Evolutionary conservation across 2,797 vertebrate genomes (phyloP).

Genomic region (Mus caroli): DNA sequence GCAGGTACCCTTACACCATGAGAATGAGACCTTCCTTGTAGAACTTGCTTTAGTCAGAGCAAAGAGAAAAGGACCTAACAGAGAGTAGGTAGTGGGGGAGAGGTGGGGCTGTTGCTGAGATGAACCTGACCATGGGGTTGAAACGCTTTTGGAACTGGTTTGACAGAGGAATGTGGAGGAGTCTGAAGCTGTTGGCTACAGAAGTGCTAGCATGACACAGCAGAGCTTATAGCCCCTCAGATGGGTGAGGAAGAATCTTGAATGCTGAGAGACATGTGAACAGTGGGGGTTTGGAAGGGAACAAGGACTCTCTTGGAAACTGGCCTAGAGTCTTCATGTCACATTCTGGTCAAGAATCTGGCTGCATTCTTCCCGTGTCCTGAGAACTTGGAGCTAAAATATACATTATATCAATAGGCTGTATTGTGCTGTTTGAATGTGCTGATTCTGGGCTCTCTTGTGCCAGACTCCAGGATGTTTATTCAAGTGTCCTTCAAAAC

Average conservation of each 20-base stretch:
- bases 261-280: background rate
- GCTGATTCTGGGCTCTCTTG: background rate
- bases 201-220: background rate
- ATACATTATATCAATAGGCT: no score
- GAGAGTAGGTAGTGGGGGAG: background rate
- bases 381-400: background rate
- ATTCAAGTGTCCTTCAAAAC: background rate
- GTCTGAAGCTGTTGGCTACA: background rate
- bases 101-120: background rate
- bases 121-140: background rate
- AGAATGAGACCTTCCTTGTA: no score
- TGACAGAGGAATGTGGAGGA: background rate
- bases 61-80: background rate
- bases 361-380: background rate
- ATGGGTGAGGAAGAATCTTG: background rate
- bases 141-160: background rate
- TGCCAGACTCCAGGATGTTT: background rate
- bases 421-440: background rate
- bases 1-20: background rate
- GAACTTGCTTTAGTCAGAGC: background rate
- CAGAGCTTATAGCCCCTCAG: fast-evolving
- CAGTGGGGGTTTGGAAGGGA: background rate
- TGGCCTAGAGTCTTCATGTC: background rate
- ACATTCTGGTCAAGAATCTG: background rate
- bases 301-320: background rate